Percentiles rank a stretch among this genome's conserved stretches.
These are phyloP conservation scores for Sisor rabdophorus DNA, from an alignment of 2,113 vertebrate genomes.

Conservation along the genomic window DNA sequence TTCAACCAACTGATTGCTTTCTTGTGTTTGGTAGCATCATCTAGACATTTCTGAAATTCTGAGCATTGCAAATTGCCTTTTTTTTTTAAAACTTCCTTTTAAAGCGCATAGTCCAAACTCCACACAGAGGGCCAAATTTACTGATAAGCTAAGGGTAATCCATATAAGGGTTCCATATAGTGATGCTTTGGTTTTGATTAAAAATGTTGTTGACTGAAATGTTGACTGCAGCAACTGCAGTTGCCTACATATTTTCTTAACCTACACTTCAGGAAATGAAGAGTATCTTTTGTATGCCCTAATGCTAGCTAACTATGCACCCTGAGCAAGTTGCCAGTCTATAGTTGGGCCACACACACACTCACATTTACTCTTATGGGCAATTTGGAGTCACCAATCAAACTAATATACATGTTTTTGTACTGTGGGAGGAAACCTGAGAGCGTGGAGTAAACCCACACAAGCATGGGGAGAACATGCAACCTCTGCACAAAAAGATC, in stretches of 20 bases:
- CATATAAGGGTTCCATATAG: neutral
- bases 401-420: too few relatives aligned
- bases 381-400: too few relatives aligned
- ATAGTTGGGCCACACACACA: too few relatives aligned
- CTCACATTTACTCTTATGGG: too few relatives aligned
- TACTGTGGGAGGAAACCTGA: too few relatives aligned
- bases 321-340: too few relatives aligned
- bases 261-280: constrained; percentile 32
- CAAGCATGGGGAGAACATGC: too few relatives aligned
- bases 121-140: constrained; percentile 20
- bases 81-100: constrained; percentile 23
- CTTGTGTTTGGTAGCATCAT: constrained; percentile 27
- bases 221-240: constrained; percentile 23
- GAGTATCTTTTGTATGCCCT: too few relatives aligned
- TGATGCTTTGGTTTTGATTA: constrained; percentile 12
- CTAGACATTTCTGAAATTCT: neutral
- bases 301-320: too few relatives aligned
- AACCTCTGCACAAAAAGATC: too few relatives aligned
- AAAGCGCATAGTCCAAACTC: constrained; percentile 16
- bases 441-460: too few relatives aligned
- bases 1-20: constrained; percentile 27
- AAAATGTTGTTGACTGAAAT: constrained; percentile 17
- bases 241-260: constrained; percentile 18
- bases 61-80: neutral
- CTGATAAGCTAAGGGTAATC: constrained; percentile 26